Evolutionary conservation across 2,113 vertebrate genomes (phyloP).

Genomic region (Recurvirostra avosetta): DNA sequence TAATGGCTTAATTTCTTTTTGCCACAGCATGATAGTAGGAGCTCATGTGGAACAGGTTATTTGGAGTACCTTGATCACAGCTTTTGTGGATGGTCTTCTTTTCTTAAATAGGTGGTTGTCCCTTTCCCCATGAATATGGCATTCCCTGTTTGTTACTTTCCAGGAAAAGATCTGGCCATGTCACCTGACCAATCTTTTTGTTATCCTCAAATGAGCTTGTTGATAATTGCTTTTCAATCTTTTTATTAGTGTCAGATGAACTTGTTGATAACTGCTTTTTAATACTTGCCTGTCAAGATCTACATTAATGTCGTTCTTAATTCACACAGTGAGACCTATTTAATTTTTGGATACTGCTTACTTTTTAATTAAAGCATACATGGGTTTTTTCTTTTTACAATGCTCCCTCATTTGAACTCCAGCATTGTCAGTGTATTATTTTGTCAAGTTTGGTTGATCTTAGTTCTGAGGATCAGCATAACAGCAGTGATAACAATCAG

Average conservation of each 20-base stretch:
- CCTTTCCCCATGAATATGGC: background rate
- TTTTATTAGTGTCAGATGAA: background rate
- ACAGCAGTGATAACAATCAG: background rate
- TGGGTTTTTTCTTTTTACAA: background rate
- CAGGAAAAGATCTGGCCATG: background rate
- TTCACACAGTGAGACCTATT: background rate
- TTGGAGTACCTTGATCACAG: background rate
- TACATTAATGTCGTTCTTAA: background rate
- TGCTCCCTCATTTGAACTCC: background rate
- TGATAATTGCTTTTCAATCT: background rate
- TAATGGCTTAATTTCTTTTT: background rate
- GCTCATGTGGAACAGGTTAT: background rate
- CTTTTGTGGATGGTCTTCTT: background rate
- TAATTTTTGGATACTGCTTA: background rate
- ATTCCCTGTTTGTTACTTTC: background rate
- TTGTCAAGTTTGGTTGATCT: background rate
- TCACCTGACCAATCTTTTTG: background rate
- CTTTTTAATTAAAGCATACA: background rate
- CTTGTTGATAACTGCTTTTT: background rate
- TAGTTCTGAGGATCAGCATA: background rate
- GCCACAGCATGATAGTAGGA: background rate
- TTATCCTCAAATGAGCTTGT: background rate
- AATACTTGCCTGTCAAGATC: background rate
- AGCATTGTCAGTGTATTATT: background rate
- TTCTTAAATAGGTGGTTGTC: background rate